Conservation (phyloP, 53 echinoderm and acorn worm species). For the Henricia sp. region DNA sequence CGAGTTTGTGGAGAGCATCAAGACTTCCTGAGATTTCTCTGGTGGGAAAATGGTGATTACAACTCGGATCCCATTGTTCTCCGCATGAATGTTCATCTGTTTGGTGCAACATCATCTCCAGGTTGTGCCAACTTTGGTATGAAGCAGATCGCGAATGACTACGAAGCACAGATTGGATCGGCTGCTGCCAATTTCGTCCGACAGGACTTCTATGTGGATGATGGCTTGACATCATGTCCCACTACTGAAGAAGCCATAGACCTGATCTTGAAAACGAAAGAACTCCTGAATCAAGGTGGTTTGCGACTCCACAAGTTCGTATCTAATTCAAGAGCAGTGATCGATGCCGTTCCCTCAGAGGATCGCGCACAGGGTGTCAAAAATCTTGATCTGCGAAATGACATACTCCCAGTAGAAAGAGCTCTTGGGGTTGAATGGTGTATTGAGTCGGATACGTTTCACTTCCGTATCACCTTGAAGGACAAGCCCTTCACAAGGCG, state of each 20-base stretch:
- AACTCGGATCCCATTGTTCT: neutral
- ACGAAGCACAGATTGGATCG: conserved; percentile 55
- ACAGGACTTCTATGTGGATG: conserved; percentile 74
- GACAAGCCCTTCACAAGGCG: conserved; percentile 64
- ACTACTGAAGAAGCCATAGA: conserved; percentile 1
- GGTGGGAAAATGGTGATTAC: conserved; percentile 71
- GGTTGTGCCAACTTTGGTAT: conserved; percentile 68
- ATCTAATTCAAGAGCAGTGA: conserved; percentile 70
- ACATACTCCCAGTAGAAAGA: conserved; percentile 56
- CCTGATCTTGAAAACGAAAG: conserved; percentile 24
- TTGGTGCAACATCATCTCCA: conserved; percentile 69
- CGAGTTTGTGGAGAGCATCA: conserved; percentile 42
- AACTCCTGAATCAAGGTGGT: conserved; percentile 57
- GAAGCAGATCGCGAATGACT: conserved; percentile 43
- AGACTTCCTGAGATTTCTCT: conserved; percentile 72
- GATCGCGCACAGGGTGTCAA: conserved; percentile 40
- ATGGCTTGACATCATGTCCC: conserved; percentile 64
- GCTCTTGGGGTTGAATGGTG: conserved; percentile 75
- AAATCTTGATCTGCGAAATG: conserved; percentile 44
- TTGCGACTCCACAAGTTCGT: conserved; percentile 73
- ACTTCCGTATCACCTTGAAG: conserved; percentile 65
- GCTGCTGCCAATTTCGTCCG: conserved; percentile 58
- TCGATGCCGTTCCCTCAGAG: conserved; percentile 55
- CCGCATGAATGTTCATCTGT: conserved; percentile 71
- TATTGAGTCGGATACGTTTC: conserved; percentile 68